phyloP scores from a whole-genome alignment of 23 tunicate species.

The Phallusia fumigata region DNA sequence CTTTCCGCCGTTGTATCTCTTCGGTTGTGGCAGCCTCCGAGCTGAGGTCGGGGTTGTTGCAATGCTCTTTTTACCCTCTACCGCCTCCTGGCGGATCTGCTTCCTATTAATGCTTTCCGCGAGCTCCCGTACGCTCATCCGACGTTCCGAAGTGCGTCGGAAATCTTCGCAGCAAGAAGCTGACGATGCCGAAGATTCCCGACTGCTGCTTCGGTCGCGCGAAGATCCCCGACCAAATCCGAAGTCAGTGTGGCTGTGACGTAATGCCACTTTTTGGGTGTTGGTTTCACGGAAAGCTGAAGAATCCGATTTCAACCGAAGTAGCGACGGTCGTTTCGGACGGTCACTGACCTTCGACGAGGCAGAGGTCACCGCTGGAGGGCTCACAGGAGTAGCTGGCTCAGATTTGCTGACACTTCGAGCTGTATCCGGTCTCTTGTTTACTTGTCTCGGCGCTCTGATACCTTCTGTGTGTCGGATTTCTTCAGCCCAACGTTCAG shows the following conservation, averaged over 20 bases:
- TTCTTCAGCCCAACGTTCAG: constrained; percentile 5
- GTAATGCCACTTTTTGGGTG: background rate
- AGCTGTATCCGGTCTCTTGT: background rate
- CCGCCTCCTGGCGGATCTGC: constrained; percentile 35
- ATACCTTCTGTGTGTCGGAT: background rate
- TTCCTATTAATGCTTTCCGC: constrained; percentile 87
- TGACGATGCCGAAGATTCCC: constrained; percentile 78
- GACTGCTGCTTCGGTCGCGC: constrained; percentile 85
- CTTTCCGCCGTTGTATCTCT: background rate
- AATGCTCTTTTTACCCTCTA: constrained; percentile 1
- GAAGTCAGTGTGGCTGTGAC: background rate
- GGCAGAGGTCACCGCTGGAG: constrained; percentile 21
- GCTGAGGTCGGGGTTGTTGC: constrained; percentile 1
- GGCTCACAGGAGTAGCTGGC: constrained; percentile 12
- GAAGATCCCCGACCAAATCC: constrained; percentile 29
- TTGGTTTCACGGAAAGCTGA: constrained; percentile 67
- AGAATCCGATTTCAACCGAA: constrained; percentile 69
- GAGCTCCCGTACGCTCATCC: constrained; percentile 75
- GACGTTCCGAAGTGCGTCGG: constrained; percentile 56
- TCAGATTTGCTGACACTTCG: constrained; percentile 21
- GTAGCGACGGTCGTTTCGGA: constrained; percentile 67
- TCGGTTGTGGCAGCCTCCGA: background rate
- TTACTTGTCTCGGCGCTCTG: background rate
- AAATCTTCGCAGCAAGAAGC: constrained; percentile 58
- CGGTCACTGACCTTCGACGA: constrained; percentile 3